These are phyloP conservation scores for Himalopsyche japonica DNA, from an alignment of 2,888 invertebrate genomes.

Conservation along the genomic window DNA sequence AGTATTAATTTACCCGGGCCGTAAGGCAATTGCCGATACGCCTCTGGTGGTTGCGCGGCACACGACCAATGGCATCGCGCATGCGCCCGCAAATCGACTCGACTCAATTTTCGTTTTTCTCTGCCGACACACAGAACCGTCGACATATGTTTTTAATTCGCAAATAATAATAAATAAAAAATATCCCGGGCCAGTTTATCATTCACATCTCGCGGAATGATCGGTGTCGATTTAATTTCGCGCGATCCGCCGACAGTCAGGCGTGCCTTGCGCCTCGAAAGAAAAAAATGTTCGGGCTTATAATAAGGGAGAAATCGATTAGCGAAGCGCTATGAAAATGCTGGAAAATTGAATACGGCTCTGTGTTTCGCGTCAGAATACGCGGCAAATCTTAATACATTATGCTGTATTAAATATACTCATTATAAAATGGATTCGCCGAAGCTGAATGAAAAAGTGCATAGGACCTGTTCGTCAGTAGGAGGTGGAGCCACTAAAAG, in stretches of 20 bases:
- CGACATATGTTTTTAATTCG: not conserved
- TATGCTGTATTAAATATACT: not conserved
- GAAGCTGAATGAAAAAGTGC: slow-evolving; percentile 40
- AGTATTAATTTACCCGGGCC: not conserved
- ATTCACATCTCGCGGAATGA: not conserved
- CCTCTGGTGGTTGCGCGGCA: not conserved
- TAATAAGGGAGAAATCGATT: not conserved
- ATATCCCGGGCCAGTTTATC: too few relatives aligned
- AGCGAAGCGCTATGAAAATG: not conserved
- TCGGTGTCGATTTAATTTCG: not conserved
- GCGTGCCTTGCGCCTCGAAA: not conserved
- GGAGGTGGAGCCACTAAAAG: slow-evolving; percentile 10
- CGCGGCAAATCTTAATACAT: not conserved
- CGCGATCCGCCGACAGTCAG: too few relatives aligned
- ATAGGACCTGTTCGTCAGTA: slow-evolving; percentile 22
- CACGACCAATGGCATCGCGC: not conserved
- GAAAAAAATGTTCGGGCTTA: not conserved
- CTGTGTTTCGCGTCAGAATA: not conserved
- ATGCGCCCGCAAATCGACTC: not conserved
- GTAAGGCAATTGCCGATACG: not conserved
- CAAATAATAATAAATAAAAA: not conserved
- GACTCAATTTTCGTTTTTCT: not conserved
- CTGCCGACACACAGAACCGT: not conserved
- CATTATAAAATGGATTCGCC: slow-evolving; percentile 39
- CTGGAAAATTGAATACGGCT: not conserved